phyloP scores from a whole-genome alignment of 1,140 invertebrate genomes.

The Hirudo medicinalis region DNA sequence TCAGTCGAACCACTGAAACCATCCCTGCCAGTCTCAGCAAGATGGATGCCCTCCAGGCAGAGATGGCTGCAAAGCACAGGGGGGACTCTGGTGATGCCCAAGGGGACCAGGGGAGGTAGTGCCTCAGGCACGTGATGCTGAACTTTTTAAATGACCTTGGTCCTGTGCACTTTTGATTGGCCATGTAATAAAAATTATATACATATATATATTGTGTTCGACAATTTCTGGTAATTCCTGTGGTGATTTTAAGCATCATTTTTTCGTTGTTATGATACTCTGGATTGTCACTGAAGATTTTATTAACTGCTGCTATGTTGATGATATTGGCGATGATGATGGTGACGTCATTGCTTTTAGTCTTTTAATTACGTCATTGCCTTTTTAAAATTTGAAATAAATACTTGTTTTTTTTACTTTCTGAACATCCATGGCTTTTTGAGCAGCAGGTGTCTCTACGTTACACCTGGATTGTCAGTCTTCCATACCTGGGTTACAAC shows the following conservation, averaged over 20 bases:
- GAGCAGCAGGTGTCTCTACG: no score
- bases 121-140: background rate
- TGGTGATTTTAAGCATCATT: background rate
- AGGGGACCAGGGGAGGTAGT: background rate
- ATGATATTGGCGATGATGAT: constrained; percentile 3
- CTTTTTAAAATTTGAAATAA: no score
- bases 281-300: background rate
- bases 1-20: constrained; percentile 13
- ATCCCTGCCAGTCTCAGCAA: constrained; percentile 20
- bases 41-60: constrained; percentile 2
- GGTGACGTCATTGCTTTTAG: background rate
- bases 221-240: no score
- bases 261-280: background rate
- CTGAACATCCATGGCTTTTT: no score
- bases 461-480: no score
- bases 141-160: no score
- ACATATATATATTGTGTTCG: no score
- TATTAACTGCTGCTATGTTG: background rate
- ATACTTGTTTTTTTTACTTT: no score
- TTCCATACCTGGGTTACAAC: no score
- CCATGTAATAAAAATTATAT: no score
- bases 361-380: no score
- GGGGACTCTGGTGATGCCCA: constrained; percentile 1
- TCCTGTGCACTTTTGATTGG: no score
- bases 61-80: constrained; percentile 14